Percentiles rank a stretch among this genome's conserved stretches.
These are phyloP conservation scores for Bombus difficillimus DNA, from an alignment of 1,140 invertebrate genomes.

Conservation along the genomic window DNA sequence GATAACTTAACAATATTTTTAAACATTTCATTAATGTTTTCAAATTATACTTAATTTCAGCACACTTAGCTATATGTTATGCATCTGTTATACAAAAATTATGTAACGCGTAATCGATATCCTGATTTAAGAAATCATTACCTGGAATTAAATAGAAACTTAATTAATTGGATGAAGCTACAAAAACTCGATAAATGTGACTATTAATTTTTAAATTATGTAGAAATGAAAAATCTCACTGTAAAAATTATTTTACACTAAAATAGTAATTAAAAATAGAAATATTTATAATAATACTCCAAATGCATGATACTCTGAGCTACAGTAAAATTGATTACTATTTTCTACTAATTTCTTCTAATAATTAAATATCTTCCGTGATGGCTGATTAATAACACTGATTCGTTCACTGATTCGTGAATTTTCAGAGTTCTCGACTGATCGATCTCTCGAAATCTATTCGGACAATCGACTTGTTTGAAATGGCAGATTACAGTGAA, in stretches of 20 bases:
- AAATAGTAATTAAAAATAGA: background rate
- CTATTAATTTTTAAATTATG: background rate
- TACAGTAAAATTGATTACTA: no score
- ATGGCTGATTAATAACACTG: background rate
- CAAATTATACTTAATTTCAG: no score
- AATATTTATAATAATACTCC: background rate
- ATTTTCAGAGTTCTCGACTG: background rate
- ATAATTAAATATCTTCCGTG: background rate
- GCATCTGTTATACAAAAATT: background rate
- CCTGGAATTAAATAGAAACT: background rate
- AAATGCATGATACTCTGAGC: background rate
- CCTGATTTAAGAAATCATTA: background rate
- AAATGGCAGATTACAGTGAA: conserved; percentile 62
- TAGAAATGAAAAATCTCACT: background rate
- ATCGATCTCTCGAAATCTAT: background rate
- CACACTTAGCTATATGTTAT: background rate
- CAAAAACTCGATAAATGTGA: background rate
- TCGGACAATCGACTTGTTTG: background rate
- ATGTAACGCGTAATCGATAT: background rate
- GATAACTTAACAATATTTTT: background rate
- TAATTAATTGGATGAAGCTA: background rate
- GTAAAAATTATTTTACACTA: background rate
- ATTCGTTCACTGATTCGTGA: background rate
- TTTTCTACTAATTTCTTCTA: background rate
- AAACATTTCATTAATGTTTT: no score